Base-by-base conservation (phyloP, 2,797 vertebrate species). In the Leuciscus waleckii region DNA sequence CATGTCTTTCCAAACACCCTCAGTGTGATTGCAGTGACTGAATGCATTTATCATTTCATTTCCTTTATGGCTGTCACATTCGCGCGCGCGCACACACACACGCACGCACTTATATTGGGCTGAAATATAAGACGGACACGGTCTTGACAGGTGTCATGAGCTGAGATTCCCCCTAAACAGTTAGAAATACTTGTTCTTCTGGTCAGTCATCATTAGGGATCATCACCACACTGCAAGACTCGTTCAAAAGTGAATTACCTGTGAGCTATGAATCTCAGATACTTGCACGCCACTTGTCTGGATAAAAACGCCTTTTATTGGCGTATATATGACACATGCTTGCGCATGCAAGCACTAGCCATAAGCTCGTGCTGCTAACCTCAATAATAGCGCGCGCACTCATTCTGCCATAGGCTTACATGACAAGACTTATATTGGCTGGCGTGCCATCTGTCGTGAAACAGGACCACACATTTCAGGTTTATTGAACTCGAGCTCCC, bases 241-340 rank as follows among this genome's bases (percentile, higher is more conserved):
- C 21, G 21, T 23, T 70, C 37, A 41, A 16, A 71, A 71, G 76
- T 29, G 56, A 61, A 61, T 61, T 61, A 82, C 51, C 23, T 61
- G 49, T 29, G 54, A 16, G 37, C 13, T 73, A 46, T 43, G 67
- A 21, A 39, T 54, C 37, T 46, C 10, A 43, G 61, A 32, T n/a
- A 39, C 65, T 14, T 32, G 68, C 49, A 61, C 35, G 23, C 39
- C n/a, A 79, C 77, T 46, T 65, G n/a, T 29, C 51, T 61, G 19
- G 11, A 46, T 63, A 73, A 65, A 82, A 83, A 83, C 82, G 73
- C 56, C 32, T 83, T 65, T 76, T 76, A 49, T 76, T 75, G 70
- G 32, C 81, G 56, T 54, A 23, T 39, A 67, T 76, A 32, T 76
- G 16, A 83, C 63, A 83, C 73, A 39, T 35, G 35, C 73, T 58